phyloP scores from a whole-genome alignment of 2,888 invertebrate species.

The Ashinkailepas kermadecensis region DNA sequence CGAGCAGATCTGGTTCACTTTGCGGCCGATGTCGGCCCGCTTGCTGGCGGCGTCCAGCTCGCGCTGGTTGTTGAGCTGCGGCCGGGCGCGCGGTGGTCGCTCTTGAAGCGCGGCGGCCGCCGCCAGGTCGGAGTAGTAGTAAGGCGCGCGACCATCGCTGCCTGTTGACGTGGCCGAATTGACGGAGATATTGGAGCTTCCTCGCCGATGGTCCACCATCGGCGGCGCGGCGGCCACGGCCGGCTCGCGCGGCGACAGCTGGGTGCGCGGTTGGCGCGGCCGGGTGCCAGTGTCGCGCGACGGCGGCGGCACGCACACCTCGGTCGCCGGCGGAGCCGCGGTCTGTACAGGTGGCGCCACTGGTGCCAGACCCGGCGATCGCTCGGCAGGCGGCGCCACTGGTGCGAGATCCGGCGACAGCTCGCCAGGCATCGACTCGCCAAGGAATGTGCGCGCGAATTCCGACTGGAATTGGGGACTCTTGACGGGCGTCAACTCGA shows the following conservation, averaged over 20 bases:
- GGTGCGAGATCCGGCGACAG: not conserved
- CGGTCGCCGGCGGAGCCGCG: not conserved
- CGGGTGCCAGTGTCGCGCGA: slow-evolving; percentile 1
- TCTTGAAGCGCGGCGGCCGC: not conserved
- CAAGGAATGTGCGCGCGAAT: not conserved
- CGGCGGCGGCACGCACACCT: not conserved
- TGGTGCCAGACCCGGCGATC: not conserved
- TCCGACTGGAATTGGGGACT: slow-evolving; percentile 7
- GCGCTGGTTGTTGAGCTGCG: slow-evolving; percentile 34
- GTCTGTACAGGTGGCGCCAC: not conserved
- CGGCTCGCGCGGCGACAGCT: slow-evolving; percentile 8
- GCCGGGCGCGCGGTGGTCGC: slow-evolving; percentile 26
- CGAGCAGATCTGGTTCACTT: slow-evolving; percentile 32
- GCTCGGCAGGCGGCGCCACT: not conserved
- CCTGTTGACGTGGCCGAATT: slow-evolving; percentile 29
- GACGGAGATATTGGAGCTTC: slow-evolving; percentile 31
- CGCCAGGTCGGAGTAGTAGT: slow-evolving; percentile 34
- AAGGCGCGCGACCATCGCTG: slow-evolving; percentile 33
- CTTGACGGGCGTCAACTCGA: slow-evolving; percentile 7
- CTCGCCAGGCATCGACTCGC: not conserved
- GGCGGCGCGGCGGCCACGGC: not conserved
- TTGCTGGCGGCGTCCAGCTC: slow-evolving; percentile 33
- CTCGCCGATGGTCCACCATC: slow-evolving; percentile 27
- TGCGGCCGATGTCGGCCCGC: slow-evolving; percentile 33
- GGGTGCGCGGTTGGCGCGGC: not conserved